A percentile compares a stretch with the other conserved stretches of the same genome.
phyloP scores from a whole-genome alignment of 35 echinoderm and acorn worm genomes.

The Amphiura filiformis region DNA sequence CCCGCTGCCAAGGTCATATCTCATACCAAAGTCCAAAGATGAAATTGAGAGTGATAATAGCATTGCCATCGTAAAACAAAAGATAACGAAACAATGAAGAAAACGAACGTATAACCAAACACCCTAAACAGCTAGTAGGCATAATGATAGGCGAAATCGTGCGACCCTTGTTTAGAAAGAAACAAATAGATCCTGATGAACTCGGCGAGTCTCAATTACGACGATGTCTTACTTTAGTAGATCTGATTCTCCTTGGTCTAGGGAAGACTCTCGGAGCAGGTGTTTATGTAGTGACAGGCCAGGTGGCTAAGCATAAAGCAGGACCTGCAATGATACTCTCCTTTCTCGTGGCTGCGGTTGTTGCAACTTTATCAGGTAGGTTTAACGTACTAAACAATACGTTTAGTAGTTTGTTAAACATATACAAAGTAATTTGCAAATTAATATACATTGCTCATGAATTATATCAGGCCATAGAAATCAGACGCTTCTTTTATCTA shows the following conservation, averaged over 20 bases:
- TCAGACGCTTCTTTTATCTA: too few relatives aligned
- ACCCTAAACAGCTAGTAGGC: too few relatives aligned
- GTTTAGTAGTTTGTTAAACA: too few relatives aligned
- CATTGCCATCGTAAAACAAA: too few relatives aligned
- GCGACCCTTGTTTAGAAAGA: slow-evolving; percentile 39
- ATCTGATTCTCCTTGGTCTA: slow-evolving; percentile 67
- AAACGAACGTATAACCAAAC: too few relatives aligned
- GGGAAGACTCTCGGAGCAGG: slow-evolving; percentile 81
- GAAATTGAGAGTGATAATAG: too few relatives aligned
- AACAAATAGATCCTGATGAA: slow-evolving; percentile 24
- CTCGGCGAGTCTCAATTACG: slow-evolving; percentile 28
- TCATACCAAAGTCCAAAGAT: too few relatives aligned
- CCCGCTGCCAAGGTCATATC: too few relatives aligned
- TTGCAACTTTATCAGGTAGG: slow-evolving; percentile 48
- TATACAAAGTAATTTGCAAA: too few relatives aligned
- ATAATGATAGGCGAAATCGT: neutral
- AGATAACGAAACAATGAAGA: too few relatives aligned
- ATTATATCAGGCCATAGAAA: too few relatives aligned
- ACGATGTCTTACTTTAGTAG: slow-evolving; percentile 60
- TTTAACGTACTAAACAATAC: neutral
- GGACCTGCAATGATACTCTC: slow-evolving; percentile 75
- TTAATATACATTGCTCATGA: too few relatives aligned
- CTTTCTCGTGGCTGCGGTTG: slow-evolving; percentile 68
- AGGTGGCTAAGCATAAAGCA: slow-evolving; percentile 58
- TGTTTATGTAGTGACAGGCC: slow-evolving; percentile 82